Conservation (phyloP, 2,797 vertebrate species). For the Danionella dracula region DNA sequence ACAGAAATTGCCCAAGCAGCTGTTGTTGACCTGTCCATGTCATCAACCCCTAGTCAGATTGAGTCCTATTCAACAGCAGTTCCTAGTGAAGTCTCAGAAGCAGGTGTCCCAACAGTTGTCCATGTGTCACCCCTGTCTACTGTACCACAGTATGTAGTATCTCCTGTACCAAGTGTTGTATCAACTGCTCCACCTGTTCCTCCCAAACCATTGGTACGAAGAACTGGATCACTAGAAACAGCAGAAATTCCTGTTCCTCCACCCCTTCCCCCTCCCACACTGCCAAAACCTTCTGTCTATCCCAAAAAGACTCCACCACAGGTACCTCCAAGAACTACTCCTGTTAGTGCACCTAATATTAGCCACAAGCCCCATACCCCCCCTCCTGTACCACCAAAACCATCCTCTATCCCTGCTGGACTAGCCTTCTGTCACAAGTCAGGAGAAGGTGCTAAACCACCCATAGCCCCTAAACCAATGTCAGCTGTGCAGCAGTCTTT, state of each 20-base stretch:
- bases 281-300: slow-evolving; percentile 85
- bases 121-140: slow-evolving; percentile 68
- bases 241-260: slow-evolving; percentile 71
- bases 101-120: slow-evolving; percentile 49
- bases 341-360: slow-evolving; percentile 52
- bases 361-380: slow-evolving; percentile 77
- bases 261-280: slow-evolving; percentile 81
- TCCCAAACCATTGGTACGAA: slow-evolving; percentile 79
- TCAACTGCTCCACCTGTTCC: slow-evolving; percentile 75
- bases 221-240: slow-evolving; percentile 80
- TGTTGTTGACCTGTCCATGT: slow-evolving; percentile 61
- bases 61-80: slow-evolving; percentile 9
- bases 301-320: slow-evolving; percentile 80
- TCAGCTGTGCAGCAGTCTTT: slow-evolving; percentile 63
- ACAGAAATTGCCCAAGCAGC: slow-evolving; percentile 40
- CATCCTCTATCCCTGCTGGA: slow-evolving; percentile 79
- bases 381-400: slow-evolving; percentile 94
- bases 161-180: slow-evolving; percentile 66
- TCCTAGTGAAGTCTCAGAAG: slow-evolving; percentile 41
- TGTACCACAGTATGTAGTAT: slow-evolving; percentile 69
- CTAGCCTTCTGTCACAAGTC: slow-evolving; percentile 81
- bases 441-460: slow-evolving; percentile 79
- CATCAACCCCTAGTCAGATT: slow-evolving; percentile 22
- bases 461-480: slow-evolving; percentile 84
- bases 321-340: slow-evolving; percentile 57